Conservation (phyloP, 2,113 vertebrate genomes). For the Perca fluviatilis region DNA sequence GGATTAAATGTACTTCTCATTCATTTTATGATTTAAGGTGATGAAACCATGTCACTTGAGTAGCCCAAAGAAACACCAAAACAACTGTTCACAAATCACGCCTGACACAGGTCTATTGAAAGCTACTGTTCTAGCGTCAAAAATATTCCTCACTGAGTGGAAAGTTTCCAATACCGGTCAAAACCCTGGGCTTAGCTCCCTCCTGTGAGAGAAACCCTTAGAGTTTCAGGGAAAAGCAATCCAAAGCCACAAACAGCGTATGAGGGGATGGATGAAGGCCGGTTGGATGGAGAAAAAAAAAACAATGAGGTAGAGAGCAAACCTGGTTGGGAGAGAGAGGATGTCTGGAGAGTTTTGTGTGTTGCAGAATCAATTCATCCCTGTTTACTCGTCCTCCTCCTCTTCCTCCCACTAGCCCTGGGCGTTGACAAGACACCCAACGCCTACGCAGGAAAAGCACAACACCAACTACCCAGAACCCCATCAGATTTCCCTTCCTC, state of each 20-base stretch:
- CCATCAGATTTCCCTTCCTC: conserved; percentile 53
- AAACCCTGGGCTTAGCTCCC: conserved; percentile 32
- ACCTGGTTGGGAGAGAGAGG: conserved; percentile 27
- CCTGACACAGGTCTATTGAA: conserved; percentile 19
- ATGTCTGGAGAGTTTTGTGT: conserved; percentile 62
- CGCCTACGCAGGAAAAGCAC: conserved; percentile 56
- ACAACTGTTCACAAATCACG: conserved; percentile 19
- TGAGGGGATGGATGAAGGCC: conserved; percentile 25
- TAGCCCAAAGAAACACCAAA: not conserved
- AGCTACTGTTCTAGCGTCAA: not conserved
- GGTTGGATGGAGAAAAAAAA: conserved; percentile 6
- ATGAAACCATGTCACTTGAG: not conserved
- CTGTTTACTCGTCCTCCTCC: conserved; percentile 44
- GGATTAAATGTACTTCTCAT: no score
- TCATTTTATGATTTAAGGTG: not conserved
- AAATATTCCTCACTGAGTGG: conserved; percentile 1
- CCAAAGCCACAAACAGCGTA: conserved; percentile 33
- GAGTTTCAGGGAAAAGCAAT: conserved; percentile 43
- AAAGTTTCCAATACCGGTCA: conserved; percentile 24
- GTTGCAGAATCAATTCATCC: conserved; percentile 66
- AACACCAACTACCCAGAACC: conserved; percentile 38
- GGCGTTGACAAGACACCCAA: conserved; percentile 48
- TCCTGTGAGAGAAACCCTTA: conserved; percentile 43
- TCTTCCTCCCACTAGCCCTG: conserved; percentile 38
- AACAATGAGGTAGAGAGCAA: conserved; percentile 1